Conservation (phyloP, 2,888 invertebrate genomes). For the Rotaria macrura region DNA sequence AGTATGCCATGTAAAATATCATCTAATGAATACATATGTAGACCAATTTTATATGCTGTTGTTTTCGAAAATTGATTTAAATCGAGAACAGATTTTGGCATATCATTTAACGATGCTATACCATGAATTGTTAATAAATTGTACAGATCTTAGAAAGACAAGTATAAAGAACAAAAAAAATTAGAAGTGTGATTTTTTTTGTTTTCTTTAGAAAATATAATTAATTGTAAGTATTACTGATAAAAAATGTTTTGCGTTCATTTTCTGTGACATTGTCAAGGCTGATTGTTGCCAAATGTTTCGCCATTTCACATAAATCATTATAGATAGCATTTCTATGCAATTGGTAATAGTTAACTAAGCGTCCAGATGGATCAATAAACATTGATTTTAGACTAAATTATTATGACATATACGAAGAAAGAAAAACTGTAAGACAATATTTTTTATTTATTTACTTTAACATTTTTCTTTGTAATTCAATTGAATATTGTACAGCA, state of each 20-base stretch:
- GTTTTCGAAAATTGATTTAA: constrained; percentile 49
- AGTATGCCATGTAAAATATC: constrained; percentile 52
- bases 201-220: not conserved
- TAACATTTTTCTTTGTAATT: not conserved
- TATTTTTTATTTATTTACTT: not conserved
- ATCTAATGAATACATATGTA: constrained; percentile 45
- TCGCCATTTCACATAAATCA: not conserved
- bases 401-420: not conserved
- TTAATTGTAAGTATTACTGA: not conserved
- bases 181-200: not conserved
- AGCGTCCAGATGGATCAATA: not conserved
- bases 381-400: not conserved
- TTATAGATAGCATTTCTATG: not conserved
- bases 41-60: constrained; percentile 47
- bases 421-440: too few relatives aligned
- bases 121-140: constrained; percentile 50
- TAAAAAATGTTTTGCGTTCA: constrained; percentile 19
- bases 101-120: constrained; percentile 38
- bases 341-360: not conserved
- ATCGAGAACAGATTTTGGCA: constrained; percentile 45
- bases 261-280: constrained; percentile 10
- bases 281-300: not conserved
- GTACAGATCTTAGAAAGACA: constrained; percentile 40
- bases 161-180: not conserved
- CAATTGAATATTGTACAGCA: not conserved